Conservation (phyloP, 1,140 invertebrate genomes). For the Pristionchus pacificus region DNA sequence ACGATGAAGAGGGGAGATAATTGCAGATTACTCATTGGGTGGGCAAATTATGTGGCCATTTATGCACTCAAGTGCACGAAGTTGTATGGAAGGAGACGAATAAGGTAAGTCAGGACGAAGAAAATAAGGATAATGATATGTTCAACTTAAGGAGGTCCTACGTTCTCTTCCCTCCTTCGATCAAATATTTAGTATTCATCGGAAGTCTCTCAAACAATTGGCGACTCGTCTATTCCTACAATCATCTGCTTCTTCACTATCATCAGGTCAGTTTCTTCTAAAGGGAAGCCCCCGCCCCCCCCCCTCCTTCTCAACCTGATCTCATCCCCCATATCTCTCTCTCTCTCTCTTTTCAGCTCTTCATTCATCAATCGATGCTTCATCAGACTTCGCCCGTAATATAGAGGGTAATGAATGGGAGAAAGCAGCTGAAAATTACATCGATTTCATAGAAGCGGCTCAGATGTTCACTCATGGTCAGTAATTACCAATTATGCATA, state of each 20-base stretch:
- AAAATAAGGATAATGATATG: not conserved
- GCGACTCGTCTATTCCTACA: not conserved
- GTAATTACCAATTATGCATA: not conserved
- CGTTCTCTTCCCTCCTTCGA: not conserved
- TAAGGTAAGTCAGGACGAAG: not conserved
- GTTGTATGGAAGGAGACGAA: not conserved
- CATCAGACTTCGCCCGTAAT: not conserved
- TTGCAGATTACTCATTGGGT: not conserved
- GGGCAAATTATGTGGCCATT: not conserved
- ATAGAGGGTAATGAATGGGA: not conserved
- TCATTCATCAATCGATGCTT: not conserved
- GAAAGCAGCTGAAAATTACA: not conserved
- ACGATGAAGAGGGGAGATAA: not conserved
- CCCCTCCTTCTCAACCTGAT: no score
- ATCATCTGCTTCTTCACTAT: not conserved
- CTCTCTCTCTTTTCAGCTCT: not conserved
- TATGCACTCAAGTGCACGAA: not conserved
- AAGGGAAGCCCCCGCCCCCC: no score
- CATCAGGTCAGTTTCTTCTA: not conserved
- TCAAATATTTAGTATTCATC: not conserved
- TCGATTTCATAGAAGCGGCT: not conserved
- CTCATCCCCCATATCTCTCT: no score
- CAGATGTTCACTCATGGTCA: constrained; percentile 1
- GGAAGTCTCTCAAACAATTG: not conserved
- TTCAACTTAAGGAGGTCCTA: not conserved